A percentile compares a stretch with the other conserved stretches of the same genome.
These are phyloP conservation scores for Etia nguti DNA, from an alignment of 2,113 vertebrate genomes.

Conservation along the genomic window DNA sequence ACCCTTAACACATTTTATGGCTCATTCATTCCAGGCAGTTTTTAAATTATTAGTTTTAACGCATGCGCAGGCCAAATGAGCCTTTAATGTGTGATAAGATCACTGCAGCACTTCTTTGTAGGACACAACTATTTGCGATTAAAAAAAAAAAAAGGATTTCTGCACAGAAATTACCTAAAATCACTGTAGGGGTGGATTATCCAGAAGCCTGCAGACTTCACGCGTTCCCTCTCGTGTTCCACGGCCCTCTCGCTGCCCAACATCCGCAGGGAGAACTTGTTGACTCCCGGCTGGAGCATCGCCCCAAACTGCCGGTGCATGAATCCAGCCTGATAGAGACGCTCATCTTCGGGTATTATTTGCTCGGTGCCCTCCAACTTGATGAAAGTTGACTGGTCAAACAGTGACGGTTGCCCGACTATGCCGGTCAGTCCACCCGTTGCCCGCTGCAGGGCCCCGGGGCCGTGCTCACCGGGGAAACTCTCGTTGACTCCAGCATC, in stretches of 20 bases:
- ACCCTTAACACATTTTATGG: neutral
- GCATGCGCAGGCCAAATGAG: neutral
- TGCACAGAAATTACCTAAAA: conserved; percentile 85
- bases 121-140: neutral
- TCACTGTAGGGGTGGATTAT: conserved; percentile 99
- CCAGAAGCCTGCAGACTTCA: conserved; percentile 97
- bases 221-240: conserved; percentile 93
- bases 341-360: conserved; percentile 85
- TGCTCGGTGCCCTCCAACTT: conserved; percentile 89
- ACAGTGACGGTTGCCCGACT: conserved; percentile 50
- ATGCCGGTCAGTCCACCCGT: conserved; percentile 48
- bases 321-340: conserved; percentile 87
- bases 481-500: conserved; percentile 70
- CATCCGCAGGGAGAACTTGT: conserved; percentile 99
- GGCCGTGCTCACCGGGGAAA: conserved; percentile 75
- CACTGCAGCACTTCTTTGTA: neutral
- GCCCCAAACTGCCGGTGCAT: conserved; percentile 97
- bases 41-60: neutral
- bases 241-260: conserved; percentile 98
- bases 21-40: neutral
- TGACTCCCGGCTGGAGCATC: conserved; percentile 97
- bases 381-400: conserved; percentile 78
- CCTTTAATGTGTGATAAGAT: neutral
- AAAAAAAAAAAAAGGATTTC: neutral
- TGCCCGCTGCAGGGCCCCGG: conserved; percentile 68